Conservation (phyloP, 2,113 vertebrate species). For the Puffinus mauretanicus region DNA sequence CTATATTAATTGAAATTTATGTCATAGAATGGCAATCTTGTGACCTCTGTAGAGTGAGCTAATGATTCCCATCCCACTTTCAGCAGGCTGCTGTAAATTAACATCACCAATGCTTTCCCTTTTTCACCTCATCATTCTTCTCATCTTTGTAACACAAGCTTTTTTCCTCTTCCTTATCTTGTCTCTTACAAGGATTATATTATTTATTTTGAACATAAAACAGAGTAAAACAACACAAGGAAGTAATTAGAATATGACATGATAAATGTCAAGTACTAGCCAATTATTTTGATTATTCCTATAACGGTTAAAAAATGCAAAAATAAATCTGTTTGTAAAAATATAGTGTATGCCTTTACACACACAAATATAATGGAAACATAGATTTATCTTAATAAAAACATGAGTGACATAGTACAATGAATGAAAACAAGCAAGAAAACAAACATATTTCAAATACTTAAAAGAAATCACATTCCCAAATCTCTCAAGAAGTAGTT, state of each 20-base stretch:
- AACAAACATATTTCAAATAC: background rate
- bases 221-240: background rate
- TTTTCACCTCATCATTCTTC: background rate
- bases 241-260: background rate
- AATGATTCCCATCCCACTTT: background rate
- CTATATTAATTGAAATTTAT: constrained; percentile 42
- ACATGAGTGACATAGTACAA: background rate
- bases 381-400: background rate
- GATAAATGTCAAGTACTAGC: background rate
- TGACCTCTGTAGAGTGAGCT: background rate
- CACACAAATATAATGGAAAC: background rate
- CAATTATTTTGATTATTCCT: background rate
- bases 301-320: background rate
- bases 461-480: background rate
- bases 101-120: background rate
- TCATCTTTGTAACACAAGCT: background rate
- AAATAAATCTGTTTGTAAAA: background rate
- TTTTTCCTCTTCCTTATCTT: background rate
- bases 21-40: background rate
- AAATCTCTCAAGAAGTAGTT: background rate
- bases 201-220: background rate
- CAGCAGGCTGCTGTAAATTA: background rate
- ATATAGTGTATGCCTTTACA: background rate
- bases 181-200: background rate
- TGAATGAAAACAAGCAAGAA: background rate